Percentiles rank a stretch among this genome's conserved stretches.
Evolutionary conservation across 1,140 invertebrate species (phyloP).

Genomic region (Venturia canescens): DNA sequence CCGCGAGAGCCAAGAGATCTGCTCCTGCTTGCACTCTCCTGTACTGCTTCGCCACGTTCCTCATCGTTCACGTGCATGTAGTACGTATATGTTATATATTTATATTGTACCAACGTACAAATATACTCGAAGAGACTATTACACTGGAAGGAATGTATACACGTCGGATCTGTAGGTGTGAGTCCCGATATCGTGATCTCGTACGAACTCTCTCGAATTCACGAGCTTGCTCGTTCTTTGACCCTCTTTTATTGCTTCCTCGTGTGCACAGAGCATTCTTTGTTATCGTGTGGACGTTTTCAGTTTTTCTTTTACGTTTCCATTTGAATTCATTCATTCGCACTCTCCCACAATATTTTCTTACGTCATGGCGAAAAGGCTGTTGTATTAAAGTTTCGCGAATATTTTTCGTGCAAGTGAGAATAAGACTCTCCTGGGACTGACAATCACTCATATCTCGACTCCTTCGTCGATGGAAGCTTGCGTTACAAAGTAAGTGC

Average conservation of each 20-base stretch:
- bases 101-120: neutral
- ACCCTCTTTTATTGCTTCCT: constrained; percentile 59
- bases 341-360: too few species aligned
- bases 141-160: neutral
- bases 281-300: neutral
- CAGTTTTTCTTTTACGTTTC: neutral
- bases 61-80: constrained; percentile 9
- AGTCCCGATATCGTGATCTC: constrained; percentile 12
- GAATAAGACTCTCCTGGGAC: too few species aligned
- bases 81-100: neutral
- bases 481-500: too few species aligned
- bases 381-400: too few species aligned
- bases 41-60: neutral
- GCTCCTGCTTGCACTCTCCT: constrained; percentile 16
- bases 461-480: too few species aligned
- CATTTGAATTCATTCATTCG: neutral
- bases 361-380: too few species aligned
- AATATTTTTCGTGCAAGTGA: too few species aligned
- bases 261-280: constrained; percentile 1
- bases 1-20: neutral
- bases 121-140: neutral
- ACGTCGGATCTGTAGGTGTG: constrained; percentile 12
- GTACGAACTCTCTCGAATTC: constrained; percentile 27
- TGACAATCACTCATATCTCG: too few species aligned
- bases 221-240: constrained; percentile 71